Evolutionary conservation across 2,797 vertebrate species (phyloP), one percentile per base, ranked within the genome.

Genomic region (Crax fasciolata): DNA sequence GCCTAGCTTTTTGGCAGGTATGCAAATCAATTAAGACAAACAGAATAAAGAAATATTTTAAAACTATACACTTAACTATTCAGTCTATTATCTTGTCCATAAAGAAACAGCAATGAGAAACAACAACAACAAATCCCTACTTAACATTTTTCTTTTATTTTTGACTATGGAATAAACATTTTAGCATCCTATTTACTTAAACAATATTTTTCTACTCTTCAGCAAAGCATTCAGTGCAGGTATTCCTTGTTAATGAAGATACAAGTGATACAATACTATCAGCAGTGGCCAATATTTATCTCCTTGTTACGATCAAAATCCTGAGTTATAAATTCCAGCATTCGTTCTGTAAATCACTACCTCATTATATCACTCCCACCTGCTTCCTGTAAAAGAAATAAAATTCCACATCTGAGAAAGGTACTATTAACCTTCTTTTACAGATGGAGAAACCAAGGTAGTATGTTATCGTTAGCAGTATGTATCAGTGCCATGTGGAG

Each of bases 21-120:
- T 94, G 54, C 13, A 20, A 19, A 83, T 85, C 65, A 87, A 89
- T 61, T 65, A 91, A 52, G 27, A 59, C 25, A 68, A 57, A 91
- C 1, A n/a, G 14, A 88, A 74, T 20, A 70, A 62, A 10, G 19
- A 80, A 85, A 59, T 11, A 2, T 44, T 90, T 72, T 8, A 66
- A 85, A 89, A 67, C 66, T 9, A 48, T 21, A n/a, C 23, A 30
- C 10, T 76, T 89, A 25, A 51, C 25, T 49, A 75, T 35, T 51
- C 21, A 68, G 48, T 28, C 21, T 41, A 30, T 79, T 75, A 7
- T 49, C 21, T 30, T 18, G 15, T 32, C 67, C 20, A 65, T 27
- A 30, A 46, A 77, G 93, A 54, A 13, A 32, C 2, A 24, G 20
- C 5, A 25, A 39, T 13, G 32, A 19, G 24, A 61, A 61, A 32